Base-by-base conservation (phyloP, 2,113 vertebrate species). In the Brachypodius melanocephalos region DNA sequence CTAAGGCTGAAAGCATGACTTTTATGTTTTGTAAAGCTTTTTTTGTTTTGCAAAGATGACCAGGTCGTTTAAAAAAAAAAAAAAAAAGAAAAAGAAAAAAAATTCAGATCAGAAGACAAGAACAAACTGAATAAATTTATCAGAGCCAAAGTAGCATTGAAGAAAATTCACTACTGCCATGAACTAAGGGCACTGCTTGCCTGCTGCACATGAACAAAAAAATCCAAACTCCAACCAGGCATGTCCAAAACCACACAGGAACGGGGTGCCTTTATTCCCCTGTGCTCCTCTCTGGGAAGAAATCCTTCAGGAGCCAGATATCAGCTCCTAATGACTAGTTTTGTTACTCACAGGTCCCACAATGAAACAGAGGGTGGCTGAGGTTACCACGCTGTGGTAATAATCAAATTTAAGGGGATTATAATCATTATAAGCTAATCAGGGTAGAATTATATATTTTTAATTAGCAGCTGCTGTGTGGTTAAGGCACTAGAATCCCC, bases 401-500 rank as follows among this genome's bases (percentile, higher is more conserved):
- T 93, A 96, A 96, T 89, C 74, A 90, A 96, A 93, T 87, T 88
- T 45, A 92, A 95, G 84, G 67, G 67, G 72, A 97, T 83, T 85
- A 94, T 86, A 90, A 97, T 95, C 88, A 92, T 96, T 84, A 96
- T 52, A 96, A 88, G 43, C 63, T 91, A 94, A 96, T 97, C 92
- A 95, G 81, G 72, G 40, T 63, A 74, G 90, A 88, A 91, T 95
- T 89, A 97, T 92, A 90, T 90, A 78, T 88, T 82, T 95, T 95
- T 96, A 97, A 97, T 96, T 95, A 97, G 91, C 93, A 96, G 95
- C 95, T 94, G 89, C 85, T 94, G 81, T 85, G 95, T 38, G 68
- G 86, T 95, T 95, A 76, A 80, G 85, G 92, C 89, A 81, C 34
- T 43, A 73, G 73, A 77, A 86, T 49, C 74, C 77, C 92, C 97